phyloP scores from a whole-genome alignment of 37 sponge, comb jelly and placozoan genomes.

The Diacarnus erythraeanus region DNA sequence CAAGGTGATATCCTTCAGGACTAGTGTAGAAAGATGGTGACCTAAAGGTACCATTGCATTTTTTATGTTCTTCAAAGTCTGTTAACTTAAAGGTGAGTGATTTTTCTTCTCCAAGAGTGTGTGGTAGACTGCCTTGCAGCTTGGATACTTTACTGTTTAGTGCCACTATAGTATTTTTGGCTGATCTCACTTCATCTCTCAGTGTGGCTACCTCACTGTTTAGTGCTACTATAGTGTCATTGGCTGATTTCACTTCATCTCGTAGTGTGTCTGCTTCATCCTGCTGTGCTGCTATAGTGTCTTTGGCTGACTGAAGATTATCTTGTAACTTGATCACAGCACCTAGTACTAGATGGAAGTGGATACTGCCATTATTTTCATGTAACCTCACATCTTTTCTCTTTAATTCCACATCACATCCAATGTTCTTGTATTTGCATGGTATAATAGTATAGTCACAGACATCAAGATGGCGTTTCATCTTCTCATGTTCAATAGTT shows the following conservation, averaged over 20 bases:
- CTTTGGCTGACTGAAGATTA: no score
- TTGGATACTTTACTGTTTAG: neutral
- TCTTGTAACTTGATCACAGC: neutral
- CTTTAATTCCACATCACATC: slow-evolving; percentile 3
- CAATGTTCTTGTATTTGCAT: slow-evolving; percentile 28
- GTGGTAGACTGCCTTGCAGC: neutral
- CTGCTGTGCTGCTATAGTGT: no score
- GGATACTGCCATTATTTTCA: slow-evolving; percentile 1
- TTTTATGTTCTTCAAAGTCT: neutral
- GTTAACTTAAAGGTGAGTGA: neutral
- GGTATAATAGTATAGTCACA: slow-evolving; percentile 6
- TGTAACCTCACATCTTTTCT: slow-evolving; percentile 2
- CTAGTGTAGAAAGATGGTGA: slow-evolving; percentile 24
- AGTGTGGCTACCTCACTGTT: no score
- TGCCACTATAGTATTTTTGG: no score
- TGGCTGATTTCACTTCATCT: no score
- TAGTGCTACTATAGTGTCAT: no score
- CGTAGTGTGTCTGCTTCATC: no score
- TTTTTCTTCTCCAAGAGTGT: neutral
- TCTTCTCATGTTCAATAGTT: no score
- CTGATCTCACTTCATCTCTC: neutral
- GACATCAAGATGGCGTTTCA: neutral
- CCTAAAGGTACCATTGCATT: neutral
- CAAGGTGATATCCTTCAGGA: slow-evolving; percentile 38
- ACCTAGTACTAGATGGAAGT: neutral